Evolutionary conservation across 2,113 vertebrate species (phyloP).

Genomic region (Oncorhynchus clarkii): DNA sequence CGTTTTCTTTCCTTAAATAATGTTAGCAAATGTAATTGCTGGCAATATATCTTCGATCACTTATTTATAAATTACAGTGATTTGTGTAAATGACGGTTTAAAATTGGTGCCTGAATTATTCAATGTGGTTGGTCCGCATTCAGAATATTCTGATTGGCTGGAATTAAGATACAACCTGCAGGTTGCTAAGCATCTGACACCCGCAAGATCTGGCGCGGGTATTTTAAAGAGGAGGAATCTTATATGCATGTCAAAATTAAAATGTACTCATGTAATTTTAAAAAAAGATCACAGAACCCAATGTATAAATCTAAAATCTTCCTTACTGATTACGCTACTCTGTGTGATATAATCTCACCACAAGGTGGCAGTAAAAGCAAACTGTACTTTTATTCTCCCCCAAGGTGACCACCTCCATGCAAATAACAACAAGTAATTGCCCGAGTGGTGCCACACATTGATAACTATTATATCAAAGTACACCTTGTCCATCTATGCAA

Average conservation of each 20-base stretch:
- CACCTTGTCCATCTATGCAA: neutral
- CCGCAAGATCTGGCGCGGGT: constrained; percentile 60
- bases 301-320: too few species aligned
- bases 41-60: neutral
- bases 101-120: constrained; percentile 64
- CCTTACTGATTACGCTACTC: too few species aligned
- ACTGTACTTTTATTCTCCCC: neutral
- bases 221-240: neutral
- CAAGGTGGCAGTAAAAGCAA: constrained; percentile 45
- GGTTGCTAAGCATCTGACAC: constrained; percentile 57
- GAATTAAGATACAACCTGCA: constrained; percentile 1
- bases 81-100: constrained; percentile 47
- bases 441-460: too few species aligned
- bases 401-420: neutral
- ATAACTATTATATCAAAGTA: too few species aligned
- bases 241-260: neutral
- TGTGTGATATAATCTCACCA: constrained; percentile 14
- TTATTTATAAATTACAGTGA: neutral
- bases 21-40: too few species aligned
- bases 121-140: constrained; percentile 55
- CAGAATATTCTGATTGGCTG: constrained; percentile 57
- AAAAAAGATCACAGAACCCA: too few species aligned
- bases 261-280: too few species aligned
- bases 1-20: neutral
- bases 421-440: neutral